phyloP scores from a whole-genome alignment of 2,888 invertebrate genomes.

The Sycophila texana region DNA sequence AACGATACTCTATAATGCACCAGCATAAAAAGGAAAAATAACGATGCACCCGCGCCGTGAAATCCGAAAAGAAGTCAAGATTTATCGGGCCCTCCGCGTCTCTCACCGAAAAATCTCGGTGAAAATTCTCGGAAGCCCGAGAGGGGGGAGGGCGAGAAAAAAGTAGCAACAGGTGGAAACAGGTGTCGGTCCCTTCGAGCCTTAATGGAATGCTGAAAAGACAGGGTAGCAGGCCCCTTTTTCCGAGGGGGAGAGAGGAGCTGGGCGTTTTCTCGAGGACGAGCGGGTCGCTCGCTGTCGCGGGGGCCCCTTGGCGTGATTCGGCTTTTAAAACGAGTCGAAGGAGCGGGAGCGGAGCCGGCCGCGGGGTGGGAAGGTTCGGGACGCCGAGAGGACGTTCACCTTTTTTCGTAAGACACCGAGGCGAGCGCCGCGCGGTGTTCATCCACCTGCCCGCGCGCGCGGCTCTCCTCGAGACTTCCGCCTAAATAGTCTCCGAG shows the following conservation, averaged over 20 bases:
- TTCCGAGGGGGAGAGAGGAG: background rate
- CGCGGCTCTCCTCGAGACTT: slow-evolving; percentile 8
- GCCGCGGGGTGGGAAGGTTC: slow-evolving; percentile 67
- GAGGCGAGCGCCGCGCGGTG: slow-evolving; percentile 59
- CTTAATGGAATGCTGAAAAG: too few species aligned
- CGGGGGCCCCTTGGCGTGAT: slow-evolving; percentile 4
- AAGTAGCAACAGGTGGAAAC: too few species aligned
- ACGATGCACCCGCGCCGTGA: too few species aligned
- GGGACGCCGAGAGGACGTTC: slow-evolving; percentile 70
- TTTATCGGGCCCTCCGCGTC: too few species aligned
- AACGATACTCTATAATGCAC: too few species aligned
- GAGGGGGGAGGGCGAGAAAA: too few species aligned
- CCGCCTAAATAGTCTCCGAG: slow-evolving; percentile 47
- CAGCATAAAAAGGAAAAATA: too few species aligned
- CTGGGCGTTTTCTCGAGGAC: slow-evolving; percentile 17
- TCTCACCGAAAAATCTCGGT: too few species aligned
- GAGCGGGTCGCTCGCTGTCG: too few species aligned
- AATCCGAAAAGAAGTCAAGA: too few species aligned
- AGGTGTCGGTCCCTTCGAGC: too few species aligned
- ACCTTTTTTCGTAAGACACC: slow-evolving; percentile 74
- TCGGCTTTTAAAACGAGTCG: slow-evolving; percentile 44
- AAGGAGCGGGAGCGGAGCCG: slow-evolving; percentile 8
- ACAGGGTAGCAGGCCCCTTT: background rate
- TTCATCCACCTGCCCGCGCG: slow-evolving; percentile 44
- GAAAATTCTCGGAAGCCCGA: too few species aligned